Evolutionary conservation across 1,140 invertebrate species (phyloP).

Genomic region (Sycophila sp.): DNA sequence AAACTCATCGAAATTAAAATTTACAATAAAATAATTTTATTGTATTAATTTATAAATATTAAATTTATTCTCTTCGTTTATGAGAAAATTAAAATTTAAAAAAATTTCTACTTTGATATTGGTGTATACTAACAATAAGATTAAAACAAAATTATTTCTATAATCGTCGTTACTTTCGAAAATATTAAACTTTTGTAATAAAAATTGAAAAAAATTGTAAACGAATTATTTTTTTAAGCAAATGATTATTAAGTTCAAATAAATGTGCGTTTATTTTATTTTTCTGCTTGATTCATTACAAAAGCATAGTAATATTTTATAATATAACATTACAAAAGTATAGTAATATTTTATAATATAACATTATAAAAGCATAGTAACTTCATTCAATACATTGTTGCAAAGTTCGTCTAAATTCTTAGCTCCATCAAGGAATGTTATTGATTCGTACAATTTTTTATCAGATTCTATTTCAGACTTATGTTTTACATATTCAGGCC

Average conservation of each 20-base stretch:
- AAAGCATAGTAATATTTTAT: too few species aligned
- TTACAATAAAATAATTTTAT: neutral
- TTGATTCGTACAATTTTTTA: conserved; percentile 42
- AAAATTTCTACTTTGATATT: neutral
- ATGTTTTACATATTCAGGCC: conserved; percentile 75
- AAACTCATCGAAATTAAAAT: neutral
- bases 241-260: neutral
- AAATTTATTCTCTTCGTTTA: neutral
- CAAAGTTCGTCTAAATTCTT: conserved; percentile 49
- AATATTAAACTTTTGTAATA: neutral
- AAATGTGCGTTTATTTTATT: neutral
- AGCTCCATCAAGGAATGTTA: conserved; percentile 58
- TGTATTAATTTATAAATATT: neutral
- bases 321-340: too few species aligned
- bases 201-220: neutral
- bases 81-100: neutral
- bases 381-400: conserved; percentile 47
- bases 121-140: too few species aligned
- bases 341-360: too few species aligned
- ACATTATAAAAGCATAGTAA: conserved; percentile 32
- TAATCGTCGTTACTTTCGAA: neutral
- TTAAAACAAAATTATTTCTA: neutral
- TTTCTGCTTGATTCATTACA: neutral
- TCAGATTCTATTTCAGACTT: conserved; percentile 50
- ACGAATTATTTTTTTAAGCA: neutral